Evolutionary conservation across 2,888 invertebrate species (phyloP), one percentile per base, ranked within the genome.

Genomic region (Zeuzera pyrina): DNA sequence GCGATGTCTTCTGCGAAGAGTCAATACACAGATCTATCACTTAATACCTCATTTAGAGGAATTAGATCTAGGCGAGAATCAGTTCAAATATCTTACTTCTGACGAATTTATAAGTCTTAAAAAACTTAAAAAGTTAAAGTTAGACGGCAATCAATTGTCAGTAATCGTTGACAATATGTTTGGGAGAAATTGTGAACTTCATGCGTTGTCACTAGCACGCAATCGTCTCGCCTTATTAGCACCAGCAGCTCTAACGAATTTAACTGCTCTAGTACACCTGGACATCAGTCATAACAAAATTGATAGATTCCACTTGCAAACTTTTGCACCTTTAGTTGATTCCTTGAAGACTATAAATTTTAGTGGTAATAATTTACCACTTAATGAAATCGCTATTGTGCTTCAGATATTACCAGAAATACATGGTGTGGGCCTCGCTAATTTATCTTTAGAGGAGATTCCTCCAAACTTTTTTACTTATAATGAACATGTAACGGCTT

Each of bases 1-100:
- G 44, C 81, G 85, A 43, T 94, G 93, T 68, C 85, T 87, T 34
- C 70, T 94, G 45, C 85, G 87, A 51, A 87, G 90, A 63, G 87
- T 93, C 50, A 93, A 93, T 74, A 88, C 91, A 6, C 90, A 91
- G 62, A 87, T 93, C 50, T 93, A 92, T 73, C 89, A 91, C 62
- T 85, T 92, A 51, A 86, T 91, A 52, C 87, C 91, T 39, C 88
- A 88, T 57, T 81, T 93, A 40, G 87, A 87, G 47, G 89, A 90
- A 59, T 71, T 93, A 49, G 93, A 93, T 71, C 76, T 93, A 49
- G 91, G 92, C 24, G 86, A 91, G 58, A 93, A 93, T 73, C 86
- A 86, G 35, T 89, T 93, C 61, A 91, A 91, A 69, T 92, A 89
- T 66, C 71, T 92, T 31, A 88, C 88, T 43, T 83, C 87, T 28